Evolutionary conservation across 2,113 vertebrate species (phyloP), one percentile per base, ranked within the genome.

Genomic region (Orthonyx spaldingii): DNA sequence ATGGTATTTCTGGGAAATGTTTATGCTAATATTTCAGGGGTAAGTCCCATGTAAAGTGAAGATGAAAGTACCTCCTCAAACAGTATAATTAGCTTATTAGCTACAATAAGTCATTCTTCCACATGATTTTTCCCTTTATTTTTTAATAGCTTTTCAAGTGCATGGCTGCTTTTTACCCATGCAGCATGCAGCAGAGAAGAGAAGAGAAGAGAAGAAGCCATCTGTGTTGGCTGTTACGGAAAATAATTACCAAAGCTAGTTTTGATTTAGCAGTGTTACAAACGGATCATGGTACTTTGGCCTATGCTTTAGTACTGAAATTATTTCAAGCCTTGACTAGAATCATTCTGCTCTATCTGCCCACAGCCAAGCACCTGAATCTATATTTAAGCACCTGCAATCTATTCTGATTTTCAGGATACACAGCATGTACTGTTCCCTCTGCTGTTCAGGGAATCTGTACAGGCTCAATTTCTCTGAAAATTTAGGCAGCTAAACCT

Each of bases 81-180:
- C 50, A 23, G n/a, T 57, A 6, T 79, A 59, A 57, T 71, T 81
- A 66, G 18, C 71, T 72, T 65, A 88, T 95, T 93, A 93, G 71
- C 18, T 28, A n/a, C n/a, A 66, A 70, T 61, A 92, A 46, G 28
- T 84, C 3, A 3, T 68, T 93, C 53, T 84, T 88, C 59, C 75
- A 91, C 11, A 33, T 69, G 21, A 42, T 42, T 89, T 88, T 89
- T 85, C 32, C 22, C 57, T 96, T 92, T 66, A 66, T 84, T 77
- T 91, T 85, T 71, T 90, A 91, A 95, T 94, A 60, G 70, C 69
- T 91, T 94, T 93, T 94, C 44, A 78, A 77, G 74, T 77, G 72
- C 33, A 26, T 49, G 30, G 57, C 80, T 83, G 66, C 46, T 86
- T 94, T 94, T 84, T 72, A 91, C 39, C 65, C 49, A 6, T 81